Evolutionary conservation across 2,797 vertebrate genomes (phyloP).

Genomic region (Halcyon smyrnensis): DNA sequence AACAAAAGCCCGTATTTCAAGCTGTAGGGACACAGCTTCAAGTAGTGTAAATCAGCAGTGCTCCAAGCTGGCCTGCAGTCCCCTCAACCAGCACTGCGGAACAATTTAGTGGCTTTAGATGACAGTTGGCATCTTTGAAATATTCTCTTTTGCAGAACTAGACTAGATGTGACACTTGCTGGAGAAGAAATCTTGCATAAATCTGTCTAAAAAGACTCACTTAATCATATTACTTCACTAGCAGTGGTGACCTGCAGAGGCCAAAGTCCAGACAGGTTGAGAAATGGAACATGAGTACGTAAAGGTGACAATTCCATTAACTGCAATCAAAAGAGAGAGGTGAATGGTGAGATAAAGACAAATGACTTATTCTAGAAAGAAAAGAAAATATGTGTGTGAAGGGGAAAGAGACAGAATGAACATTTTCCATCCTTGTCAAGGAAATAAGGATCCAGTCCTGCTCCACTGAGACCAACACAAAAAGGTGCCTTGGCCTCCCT

Average conservation of each 20-base stretch:
- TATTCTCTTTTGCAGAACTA: slow-evolving; percentile 66
- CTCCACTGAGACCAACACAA: not conserved
- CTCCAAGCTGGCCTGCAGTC: slow-evolving; percentile 28
- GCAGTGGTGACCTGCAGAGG: slow-evolving; percentile 74
- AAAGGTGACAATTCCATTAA: slow-evolving; percentile 78
- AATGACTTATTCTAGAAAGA: slow-evolving; percentile 46
- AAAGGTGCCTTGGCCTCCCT: fast-evolving
- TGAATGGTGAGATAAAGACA: slow-evolving; percentile 74
- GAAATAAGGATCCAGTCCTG: not conserved
- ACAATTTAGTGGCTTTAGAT: slow-evolving; percentile 71
- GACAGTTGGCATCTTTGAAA: slow-evolving; percentile 75
- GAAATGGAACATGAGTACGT: slow-evolving; percentile 77
- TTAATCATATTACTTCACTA: slow-evolving; percentile 83
- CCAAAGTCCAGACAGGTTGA: slow-evolving; percentile 80
- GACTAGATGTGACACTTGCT: slow-evolving; percentile 73
- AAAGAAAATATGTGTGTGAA: slow-evolving; percentile 50
- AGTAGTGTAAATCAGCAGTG: slow-evolving; percentile 57
- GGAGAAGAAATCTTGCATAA: slow-evolving; percentile 75
- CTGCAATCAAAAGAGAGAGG: slow-evolving; percentile 73
- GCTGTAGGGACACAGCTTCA: not conserved
- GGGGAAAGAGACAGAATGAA: slow-evolving; percentile 44
- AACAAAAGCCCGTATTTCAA: slow-evolving; percentile 29
- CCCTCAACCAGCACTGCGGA: slow-evolving; percentile 21
- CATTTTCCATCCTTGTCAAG: not conserved
- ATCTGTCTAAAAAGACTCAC: slow-evolving; percentile 78